These are phyloP conservation scores for Chaetodon trifasciatus DNA, from an alignment of 2,797 vertebrate species.

Conservation along the genomic window DNA sequence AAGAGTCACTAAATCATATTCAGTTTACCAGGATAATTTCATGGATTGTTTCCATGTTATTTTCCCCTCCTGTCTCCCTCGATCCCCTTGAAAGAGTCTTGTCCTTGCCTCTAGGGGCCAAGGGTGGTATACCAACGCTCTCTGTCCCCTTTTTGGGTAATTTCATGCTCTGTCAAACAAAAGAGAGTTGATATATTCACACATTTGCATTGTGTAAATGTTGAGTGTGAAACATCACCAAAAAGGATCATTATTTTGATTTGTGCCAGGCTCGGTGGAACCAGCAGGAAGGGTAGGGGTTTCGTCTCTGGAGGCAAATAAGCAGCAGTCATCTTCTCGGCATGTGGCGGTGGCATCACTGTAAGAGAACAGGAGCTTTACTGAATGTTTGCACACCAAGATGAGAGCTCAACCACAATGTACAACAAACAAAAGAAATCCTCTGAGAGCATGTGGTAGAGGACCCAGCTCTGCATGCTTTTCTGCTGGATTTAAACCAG, in stretches of 20 bases:
- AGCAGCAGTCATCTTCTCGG: slow-evolving; percentile 59
- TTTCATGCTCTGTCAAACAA: slow-evolving; percentile 69
- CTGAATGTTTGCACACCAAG: slow-evolving; percentile 55
- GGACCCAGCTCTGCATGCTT: slow-evolving; percentile 12
- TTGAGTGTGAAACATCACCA: slow-evolving; percentile 56
- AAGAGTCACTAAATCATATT: slow-evolving; percentile 69
- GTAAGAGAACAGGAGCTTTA: slow-evolving; percentile 46
- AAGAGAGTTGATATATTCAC: slow-evolving; percentile 73
- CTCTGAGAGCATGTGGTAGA: slow-evolving; percentile 32
- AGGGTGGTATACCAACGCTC: neutral
- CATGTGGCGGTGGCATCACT: slow-evolving; percentile 35
- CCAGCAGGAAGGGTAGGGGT: slow-evolving; percentile 38
- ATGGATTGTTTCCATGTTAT: slow-evolving; percentile 49
- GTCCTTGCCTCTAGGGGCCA: neutral
- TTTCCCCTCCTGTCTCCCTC: slow-evolving; percentile 2
- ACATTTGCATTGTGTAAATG: slow-evolving; percentile 70
- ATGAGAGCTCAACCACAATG: slow-evolving; percentile 50
- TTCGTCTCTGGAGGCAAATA: slow-evolving; percentile 60
- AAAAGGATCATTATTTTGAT: slow-evolving; percentile 75
- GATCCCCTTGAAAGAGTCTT: slow-evolving; percentile 48
- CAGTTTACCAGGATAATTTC: slow-evolving; percentile 57
- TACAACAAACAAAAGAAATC: slow-evolving; percentile 58
- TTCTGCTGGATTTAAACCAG: slow-evolving; percentile 45
- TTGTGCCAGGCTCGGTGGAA: slow-evolving; percentile 67
- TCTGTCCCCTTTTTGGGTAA: slow-evolving; percentile 45